Conservation (phyloP, 1,140 invertebrate genomes). For the Drosophila guanche region DNA sequence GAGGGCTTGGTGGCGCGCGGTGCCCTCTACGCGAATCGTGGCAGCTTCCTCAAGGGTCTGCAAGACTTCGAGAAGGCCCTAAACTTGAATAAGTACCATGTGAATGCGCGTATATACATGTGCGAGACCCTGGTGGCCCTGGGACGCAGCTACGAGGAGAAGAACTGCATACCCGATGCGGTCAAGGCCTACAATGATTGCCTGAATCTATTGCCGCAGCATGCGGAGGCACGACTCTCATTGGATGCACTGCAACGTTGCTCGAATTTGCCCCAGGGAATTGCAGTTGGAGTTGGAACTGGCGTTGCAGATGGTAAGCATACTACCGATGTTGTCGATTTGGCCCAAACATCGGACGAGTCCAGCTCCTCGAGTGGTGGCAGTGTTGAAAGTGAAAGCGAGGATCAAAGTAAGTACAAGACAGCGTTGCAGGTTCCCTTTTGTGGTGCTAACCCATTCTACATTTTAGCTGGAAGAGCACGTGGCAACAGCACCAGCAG, state of each 20-base stretch:
- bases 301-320: conserved; percentile 10
- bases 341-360: conserved; percentile 53
- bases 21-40: conserved; percentile 96
- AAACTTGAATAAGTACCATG: conserved; percentile 93
- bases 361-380: conserved; percentile 57
- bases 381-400: conserved; percentile 51
- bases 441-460: background rate
- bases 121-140: conserved; percentile 95
- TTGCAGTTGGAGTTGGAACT: background rate
- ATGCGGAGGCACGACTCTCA: conserved; percentile 92
- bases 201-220: conserved; percentile 90
- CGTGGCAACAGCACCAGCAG: conserved; percentile 58
- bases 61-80: conserved; percentile 97
- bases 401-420: conserved; percentile 50
- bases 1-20: conserved; percentile 97
- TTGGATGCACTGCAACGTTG: conserved; percentile 85
- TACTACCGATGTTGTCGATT: conserved; percentile 21
- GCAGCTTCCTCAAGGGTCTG: conserved; percentile 95
- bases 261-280: conserved; percentile 1
- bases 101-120: conserved; percentile 97
- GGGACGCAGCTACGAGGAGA: conserved; percentile 92
- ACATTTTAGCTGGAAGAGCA: conserved; percentile 58
- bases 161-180: conserved; percentile 93
- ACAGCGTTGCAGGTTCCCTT: background rate
- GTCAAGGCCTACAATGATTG: conserved; percentile 93